Evolutionary conservation across 2,888 invertebrate genomes (phyloP), one percentile per base, ranked within the genome.

Genomic region (Sarcophaga caerulescens): DNA sequence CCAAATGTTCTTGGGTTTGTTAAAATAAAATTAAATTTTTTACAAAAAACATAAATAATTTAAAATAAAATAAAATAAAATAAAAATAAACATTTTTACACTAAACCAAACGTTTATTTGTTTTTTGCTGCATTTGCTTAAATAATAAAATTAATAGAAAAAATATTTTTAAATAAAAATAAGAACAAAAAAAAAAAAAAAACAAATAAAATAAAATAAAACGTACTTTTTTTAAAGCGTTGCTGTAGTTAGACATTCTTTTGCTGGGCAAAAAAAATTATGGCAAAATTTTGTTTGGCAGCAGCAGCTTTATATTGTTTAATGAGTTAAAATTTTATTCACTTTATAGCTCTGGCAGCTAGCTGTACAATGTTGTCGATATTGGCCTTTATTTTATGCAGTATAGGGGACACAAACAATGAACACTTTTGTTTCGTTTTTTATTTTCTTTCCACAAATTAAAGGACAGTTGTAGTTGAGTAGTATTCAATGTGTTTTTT

Each of bases 161-260:
- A 52, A 52, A 52, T 66, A 59, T 70, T n/a, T 17, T 17, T 19
- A 68, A 76, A 57, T 47, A 62, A 78, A 60, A 85, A 73, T 60
- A 35, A 73, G 79, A 70, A 78, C 6, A 75, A 71, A 85, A 80
- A 70, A 68, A 75, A 45, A 25, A n/a, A n/a, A n/a, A n/a, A n/a
- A n/a, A n/a, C n/a, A n/a, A n/a, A n/a, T n/a, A n/a, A 73, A 71
- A 74, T 62, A 79, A 79, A 86, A 63, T 76, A 57, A 85, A 88
- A 88, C 88, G 88, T 88, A 88, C 88, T 88, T 73, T 79, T 66
- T 45, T 70, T 60, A 66, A 77, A 80, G 84, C 84, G 74, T 81
- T 83, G 85, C 73, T 83, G 83, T 79, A 21, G 80, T 52, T 76
- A 59, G 3, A 66, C 25, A 21, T 68, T 57, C 69, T 70, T 57